phyloP scores from a whole-genome alignment of 1,140 invertebrate species.

The Zaprionus camerounensis region DNA sequence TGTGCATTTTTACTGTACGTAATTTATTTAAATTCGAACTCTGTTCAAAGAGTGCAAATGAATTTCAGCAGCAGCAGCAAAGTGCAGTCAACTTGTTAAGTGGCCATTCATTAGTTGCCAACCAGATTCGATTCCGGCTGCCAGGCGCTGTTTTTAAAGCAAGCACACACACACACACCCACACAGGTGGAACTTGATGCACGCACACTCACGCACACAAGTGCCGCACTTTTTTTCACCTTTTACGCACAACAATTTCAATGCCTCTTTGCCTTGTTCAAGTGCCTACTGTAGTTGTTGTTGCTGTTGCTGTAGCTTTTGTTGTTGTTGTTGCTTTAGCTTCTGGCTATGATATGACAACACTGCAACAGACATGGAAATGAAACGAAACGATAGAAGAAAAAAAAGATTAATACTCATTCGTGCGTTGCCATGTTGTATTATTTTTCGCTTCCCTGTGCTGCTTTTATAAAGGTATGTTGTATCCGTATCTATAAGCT shows the following conservation, averaged over 20 bases:
- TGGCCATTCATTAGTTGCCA: constrained; percentile 27
- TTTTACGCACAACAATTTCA: constrained; percentile 33
- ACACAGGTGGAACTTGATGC: neutral
- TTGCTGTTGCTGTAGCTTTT: constrained; percentile 23
- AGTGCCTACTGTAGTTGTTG: constrained; percentile 20
- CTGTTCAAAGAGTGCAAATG: neutral
- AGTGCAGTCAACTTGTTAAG: constrained; percentile 25
- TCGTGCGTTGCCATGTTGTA: constrained; percentile 66
- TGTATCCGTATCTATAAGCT: constrained; percentile 1
- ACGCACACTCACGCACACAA: constrained; percentile 5
- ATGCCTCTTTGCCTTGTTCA: constrained; percentile 13
- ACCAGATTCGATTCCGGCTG: constrained; percentile 11
- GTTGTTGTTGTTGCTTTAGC: constrained; percentile 29
- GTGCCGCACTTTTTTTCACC: constrained; percentile 27
- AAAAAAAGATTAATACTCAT: constrained; percentile 32
- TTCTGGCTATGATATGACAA: constrained; percentile 64
- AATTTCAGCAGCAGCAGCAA: neutral
- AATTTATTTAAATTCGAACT: neutral
- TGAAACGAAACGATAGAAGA: constrained; percentile 12
- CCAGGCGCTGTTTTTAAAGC: constrained; percentile 10
- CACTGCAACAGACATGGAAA: constrained; percentile 44
- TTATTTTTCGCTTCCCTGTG: constrained; percentile 23
- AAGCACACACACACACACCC: constrained; percentile 1
- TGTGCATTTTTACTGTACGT: neutral
- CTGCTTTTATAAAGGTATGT: constrained; percentile 27